phyloP scores from a whole-genome alignment of 2,888 invertebrate genomes.

The Drosophila limbata region DNA sequence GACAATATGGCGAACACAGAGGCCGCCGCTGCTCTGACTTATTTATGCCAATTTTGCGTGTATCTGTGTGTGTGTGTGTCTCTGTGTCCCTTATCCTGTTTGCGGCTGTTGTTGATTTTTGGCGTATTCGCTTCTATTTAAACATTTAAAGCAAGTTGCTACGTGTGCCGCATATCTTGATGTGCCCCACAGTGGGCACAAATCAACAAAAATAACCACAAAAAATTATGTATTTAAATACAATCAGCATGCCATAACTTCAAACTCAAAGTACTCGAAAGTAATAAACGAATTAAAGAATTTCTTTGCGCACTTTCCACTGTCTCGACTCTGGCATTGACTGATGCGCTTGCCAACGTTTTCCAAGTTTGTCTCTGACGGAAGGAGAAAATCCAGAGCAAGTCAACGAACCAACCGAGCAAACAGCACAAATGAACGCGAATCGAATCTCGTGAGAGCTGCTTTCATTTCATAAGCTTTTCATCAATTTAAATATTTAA shows the following conservation, averaged over 20 bases:
- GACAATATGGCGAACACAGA: constrained; percentile 69
- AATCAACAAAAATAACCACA: constrained; percentile 5
- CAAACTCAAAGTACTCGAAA: not conserved
- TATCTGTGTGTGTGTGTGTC: constrained; percentile 10
- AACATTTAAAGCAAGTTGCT: constrained; percentile 73
- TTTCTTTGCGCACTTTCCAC: constrained; percentile 18
- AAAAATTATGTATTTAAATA: constrained; percentile 23
- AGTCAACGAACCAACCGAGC: constrained; percentile 41
- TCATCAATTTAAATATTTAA: constrained; percentile 79
- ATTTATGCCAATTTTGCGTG: constrained; percentile 75
- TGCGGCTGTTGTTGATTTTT: constrained; percentile 60
- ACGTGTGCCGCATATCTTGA: constrained; percentile 65
- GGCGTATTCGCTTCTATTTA: constrained; percentile 69
- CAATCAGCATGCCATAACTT: constrained; percentile 15
- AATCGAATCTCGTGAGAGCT: constrained; percentile 53
- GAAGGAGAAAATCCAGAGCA: constrained; percentile 4
- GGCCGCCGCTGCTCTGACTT: constrained; percentile 67
- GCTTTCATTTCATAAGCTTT: constrained; percentile 73
- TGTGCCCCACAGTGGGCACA: constrained; percentile 6
- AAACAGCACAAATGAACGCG: constrained; percentile 47
- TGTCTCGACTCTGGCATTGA: constrained; percentile 39
- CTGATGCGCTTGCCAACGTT: constrained; percentile 37
- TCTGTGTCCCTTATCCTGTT: constrained; percentile 34
- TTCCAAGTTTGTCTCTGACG: constrained; percentile 5
- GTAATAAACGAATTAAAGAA: constrained; percentile 1